phyloP scores from a whole-genome alignment of 2,888 invertebrate genomes.

The Horisme vitalbata region DNA sequence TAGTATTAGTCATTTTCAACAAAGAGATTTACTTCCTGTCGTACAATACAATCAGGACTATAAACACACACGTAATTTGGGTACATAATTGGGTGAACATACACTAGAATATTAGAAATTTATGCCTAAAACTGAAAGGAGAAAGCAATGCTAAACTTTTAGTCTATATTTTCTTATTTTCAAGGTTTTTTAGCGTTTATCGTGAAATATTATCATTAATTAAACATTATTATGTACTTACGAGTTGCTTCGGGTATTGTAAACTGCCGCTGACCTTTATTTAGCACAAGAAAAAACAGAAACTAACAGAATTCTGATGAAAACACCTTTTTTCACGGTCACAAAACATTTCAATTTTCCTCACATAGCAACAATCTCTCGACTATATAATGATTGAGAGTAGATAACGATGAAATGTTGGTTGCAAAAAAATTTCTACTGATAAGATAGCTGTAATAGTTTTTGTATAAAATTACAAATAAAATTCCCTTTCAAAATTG shows the following conservation, averaged over 20 bases:
- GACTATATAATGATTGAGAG: background rate
- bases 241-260: conserved; percentile 2
- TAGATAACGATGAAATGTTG: background rate
- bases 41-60: background rate
- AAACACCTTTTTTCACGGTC: conserved; percentile 12
- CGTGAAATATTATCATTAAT: background rate
- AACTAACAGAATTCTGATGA: conserved; percentile 6
- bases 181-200: background rate
- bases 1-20: conserved; percentile 1
- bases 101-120: too few species aligned
- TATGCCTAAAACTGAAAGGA: too few species aligned
- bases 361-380: conserved; percentile 12
- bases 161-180: too few species aligned
- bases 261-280: conserved; percentile 13
- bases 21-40: background rate
- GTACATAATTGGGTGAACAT: too few species aligned
- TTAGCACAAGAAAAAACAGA: conserved; percentile 17
- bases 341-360: conserved; percentile 19
- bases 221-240: conserved; percentile 14
- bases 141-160: too few species aligned
- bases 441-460: conserved; percentile 12
- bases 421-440: background rate
- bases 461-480: background rate
- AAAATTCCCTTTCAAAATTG: conserved; percentile 13
- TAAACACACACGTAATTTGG: too few species aligned